Conservation (phyloP, 2,888 invertebrate species). For the Lasioglossum vierecki region DNA sequence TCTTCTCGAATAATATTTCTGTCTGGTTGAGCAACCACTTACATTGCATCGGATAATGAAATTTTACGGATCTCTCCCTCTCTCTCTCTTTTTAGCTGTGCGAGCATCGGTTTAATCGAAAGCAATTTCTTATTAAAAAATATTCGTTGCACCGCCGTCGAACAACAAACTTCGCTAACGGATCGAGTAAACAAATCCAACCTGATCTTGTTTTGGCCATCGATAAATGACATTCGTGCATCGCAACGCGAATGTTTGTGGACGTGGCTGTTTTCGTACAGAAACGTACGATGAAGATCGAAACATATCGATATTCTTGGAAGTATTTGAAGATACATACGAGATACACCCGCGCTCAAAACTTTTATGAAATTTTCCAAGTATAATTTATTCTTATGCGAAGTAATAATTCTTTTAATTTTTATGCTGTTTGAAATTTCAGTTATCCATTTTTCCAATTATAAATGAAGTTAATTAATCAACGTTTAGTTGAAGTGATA, state of each 20-base stretch:
- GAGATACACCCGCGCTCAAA: too few species aligned
- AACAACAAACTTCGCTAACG: not conserved
- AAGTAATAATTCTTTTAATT: too few species aligned
- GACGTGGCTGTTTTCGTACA: too few species aligned
- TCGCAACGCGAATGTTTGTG: not conserved
- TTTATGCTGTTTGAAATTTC: too few species aligned
- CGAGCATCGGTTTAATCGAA: not conserved
- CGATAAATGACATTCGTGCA: not conserved
- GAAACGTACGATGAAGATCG: too few species aligned
- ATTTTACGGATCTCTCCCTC: slow-evolving; percentile 2
- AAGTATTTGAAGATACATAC: too few species aligned
- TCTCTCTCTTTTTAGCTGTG: not conserved
- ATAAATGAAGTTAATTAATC: too few species aligned
- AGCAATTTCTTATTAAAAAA: not conserved
- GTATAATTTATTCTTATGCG: too few species aligned
- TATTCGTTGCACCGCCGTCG: not conserved
- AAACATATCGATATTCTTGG: too few species aligned
- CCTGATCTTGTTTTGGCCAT: not conserved
- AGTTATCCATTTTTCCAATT: too few species aligned
- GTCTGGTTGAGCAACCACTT: slow-evolving; percentile 29
- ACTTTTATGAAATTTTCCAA: too few species aligned
- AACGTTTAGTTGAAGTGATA: too few species aligned
- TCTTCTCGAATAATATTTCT: slow-evolving; percentile 44
- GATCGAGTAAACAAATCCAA: not conserved
- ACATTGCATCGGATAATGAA: slow-evolving; percentile 19